Conservation (phyloP, 2,797 vertebrate species). For the Alectoris magna region DNA sequence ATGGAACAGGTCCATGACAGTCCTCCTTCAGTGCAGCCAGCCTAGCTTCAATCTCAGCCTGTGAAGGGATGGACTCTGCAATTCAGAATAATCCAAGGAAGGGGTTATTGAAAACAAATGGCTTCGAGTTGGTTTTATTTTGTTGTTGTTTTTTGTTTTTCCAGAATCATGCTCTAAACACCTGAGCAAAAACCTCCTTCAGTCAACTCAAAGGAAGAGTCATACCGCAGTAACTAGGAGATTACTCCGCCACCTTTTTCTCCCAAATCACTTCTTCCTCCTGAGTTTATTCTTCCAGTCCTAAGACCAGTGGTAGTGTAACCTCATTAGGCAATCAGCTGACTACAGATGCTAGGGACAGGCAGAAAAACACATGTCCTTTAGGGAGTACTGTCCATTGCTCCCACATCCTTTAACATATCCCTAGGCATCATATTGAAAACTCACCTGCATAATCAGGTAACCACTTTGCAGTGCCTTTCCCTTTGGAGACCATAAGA, state of each 20-base stretch:
- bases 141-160: background rate
- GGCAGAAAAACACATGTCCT: background rate
- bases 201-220: rapidly evolving
- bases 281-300: background rate
- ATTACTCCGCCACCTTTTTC: background rate
- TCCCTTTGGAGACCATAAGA: background rate
- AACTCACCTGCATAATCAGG: background rate
- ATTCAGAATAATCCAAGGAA: conserved; percentile 12
- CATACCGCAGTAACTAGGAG: background rate
- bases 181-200: background rate
- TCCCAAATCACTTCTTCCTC: background rate
- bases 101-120: background rate
- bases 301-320: background rate
- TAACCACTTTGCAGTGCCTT: background rate
- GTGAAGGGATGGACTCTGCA: conserved; percentile 88
- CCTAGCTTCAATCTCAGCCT: conserved; percentile 91
- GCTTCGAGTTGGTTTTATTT: rapidly evolving
- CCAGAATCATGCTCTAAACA: background rate
- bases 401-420: background rate
- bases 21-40: conserved; percentile 88
- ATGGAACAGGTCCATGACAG: conserved; percentile 80
- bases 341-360: background rate
- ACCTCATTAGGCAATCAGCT: background rate
- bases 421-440: background rate
- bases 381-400: background rate